A percentile compares a stretch with the other conserved stretches of the same genome.
Evolutionary conservation across 2,113 vertebrate species (phyloP).

Genomic region (Sylvilagus bachmani): DNA sequence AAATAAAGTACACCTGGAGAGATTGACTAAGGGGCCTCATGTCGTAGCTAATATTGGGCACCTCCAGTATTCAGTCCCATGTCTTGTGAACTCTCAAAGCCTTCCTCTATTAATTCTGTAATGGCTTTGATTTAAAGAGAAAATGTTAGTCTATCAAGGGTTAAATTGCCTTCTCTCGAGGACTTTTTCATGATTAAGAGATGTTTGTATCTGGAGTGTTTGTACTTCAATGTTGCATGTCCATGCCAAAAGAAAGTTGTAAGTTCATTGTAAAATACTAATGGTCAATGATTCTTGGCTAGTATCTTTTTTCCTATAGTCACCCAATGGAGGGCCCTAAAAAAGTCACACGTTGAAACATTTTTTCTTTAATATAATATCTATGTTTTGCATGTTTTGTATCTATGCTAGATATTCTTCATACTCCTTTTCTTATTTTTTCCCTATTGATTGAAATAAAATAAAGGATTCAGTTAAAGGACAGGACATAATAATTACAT

Average conservation of each 20-base stretch:
- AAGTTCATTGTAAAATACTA: constrained; percentile 59
- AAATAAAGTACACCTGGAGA: constrained; percentile 2
- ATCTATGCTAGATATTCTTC: constrained; percentile 24
- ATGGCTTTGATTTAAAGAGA: constrained; percentile 57
- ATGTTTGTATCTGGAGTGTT: constrained; percentile 52
- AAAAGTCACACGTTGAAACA: constrained; percentile 45
- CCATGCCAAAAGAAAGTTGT: constrained; percentile 48
- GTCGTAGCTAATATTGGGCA: constrained; percentile 31
- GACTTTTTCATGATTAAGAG: constrained; percentile 20
- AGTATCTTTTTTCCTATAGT: constrained; percentile 49
- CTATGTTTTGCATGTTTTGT: constrained; percentile 33
- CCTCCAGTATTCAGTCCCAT: not conserved
- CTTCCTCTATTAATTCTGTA: constrained; percentile 1
- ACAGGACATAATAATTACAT: constrained; percentile 3
- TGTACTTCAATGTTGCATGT: constrained; percentile 27
- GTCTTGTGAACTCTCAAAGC: constrained; percentile 52
- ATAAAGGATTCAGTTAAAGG: constrained; percentile 54
- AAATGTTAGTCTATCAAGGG: constrained; percentile 35
- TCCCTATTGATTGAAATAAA: constrained; percentile 1
- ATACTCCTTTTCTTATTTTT: constrained; percentile 39
- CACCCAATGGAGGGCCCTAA: constrained; percentile 21
- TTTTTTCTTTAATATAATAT: constrained; percentile 34
- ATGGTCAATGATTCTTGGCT: constrained; percentile 30
- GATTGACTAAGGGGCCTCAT: constrained; percentile 6
- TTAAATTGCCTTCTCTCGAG: constrained; percentile 45